These are phyloP conservation scores for Drosophila ochracea DNA, from an alignment of 2,888 invertebrate species.

Conservation along the genomic window DNA sequence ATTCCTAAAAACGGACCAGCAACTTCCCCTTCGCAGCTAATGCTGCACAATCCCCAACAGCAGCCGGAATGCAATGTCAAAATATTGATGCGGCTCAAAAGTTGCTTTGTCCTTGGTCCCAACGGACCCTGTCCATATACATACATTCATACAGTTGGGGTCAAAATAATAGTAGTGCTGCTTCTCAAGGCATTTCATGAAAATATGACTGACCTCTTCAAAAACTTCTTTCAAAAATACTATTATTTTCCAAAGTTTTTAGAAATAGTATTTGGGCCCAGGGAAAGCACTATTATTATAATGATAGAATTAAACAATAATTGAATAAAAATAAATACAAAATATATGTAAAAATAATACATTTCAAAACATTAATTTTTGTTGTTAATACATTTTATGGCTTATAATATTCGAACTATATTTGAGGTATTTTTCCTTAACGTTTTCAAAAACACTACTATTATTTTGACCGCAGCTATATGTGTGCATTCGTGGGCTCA, in stretches of 20 bases:
- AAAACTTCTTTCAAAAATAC: neutral
- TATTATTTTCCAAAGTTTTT: neutral
- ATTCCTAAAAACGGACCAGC: neutral
- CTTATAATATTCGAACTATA: neutral
- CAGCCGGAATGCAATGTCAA: conserved; percentile 58
- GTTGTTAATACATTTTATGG: neutral
- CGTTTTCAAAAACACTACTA: neutral
- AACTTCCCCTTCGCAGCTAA: conserved; percentile 42
- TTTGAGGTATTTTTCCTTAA: neutral
- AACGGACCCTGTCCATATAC: conserved; percentile 2
- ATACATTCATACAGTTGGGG: neutral
- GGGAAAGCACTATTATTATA: neutral
- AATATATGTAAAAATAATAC: neutral
- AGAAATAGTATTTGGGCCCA: neutral
- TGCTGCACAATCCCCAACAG: conserved; percentile 53
- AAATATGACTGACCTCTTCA: neutral
- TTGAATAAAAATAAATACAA: neutral
- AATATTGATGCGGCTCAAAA: conserved; percentile 58
- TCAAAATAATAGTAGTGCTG: neutral
- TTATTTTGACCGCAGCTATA: neutral
- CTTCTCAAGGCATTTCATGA: neutral
- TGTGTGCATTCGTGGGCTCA: neutral
- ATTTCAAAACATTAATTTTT: neutral
- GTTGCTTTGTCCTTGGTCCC: conserved; percentile 43
- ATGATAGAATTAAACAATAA: neutral